These are phyloP conservation scores for Apamea monoglypha DNA, from an alignment of 2,888 invertebrate genomes.

Conservation along the genomic window DNA sequence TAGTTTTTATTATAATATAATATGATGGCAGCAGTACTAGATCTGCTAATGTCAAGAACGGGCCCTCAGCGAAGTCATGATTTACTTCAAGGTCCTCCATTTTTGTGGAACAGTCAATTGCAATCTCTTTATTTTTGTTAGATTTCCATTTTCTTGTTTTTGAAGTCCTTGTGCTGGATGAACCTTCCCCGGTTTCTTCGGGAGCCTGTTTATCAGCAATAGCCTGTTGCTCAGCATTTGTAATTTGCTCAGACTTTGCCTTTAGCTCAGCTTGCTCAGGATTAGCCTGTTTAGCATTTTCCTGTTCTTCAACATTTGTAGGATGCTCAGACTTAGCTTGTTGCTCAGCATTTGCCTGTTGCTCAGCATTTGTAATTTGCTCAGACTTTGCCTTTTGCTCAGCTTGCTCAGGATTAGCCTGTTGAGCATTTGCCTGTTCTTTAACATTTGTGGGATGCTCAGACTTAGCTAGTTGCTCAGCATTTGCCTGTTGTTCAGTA, in stretches of 20 bases:
- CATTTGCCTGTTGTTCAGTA: conserved; percentile 1
- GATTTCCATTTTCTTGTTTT: conserved; percentile 57
- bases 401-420: conserved; percentile 13
- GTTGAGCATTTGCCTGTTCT: conserved; percentile 12
- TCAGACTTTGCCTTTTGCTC: not conserved
- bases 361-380: not conserved
- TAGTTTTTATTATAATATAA: conserved; percentile 89
- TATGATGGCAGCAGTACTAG: conserved; percentile 94
- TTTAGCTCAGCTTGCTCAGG: conserved; percentile 14
- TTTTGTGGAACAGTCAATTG: conserved; percentile 41
- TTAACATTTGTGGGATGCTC: not conserved
- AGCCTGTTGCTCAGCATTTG: conserved; percentile 58
- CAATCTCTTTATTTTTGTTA: conserved; percentile 48
- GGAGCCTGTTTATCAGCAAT: conserved; percentile 3
- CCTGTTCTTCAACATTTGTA: not conserved
- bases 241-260: not conserved
- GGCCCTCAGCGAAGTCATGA: conserved; percentile 96
- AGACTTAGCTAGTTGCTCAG: not conserved
- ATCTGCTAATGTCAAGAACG: conserved; percentile 95
- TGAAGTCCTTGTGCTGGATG: conserved; percentile 29
- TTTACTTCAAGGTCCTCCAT: conserved; percentile 83
- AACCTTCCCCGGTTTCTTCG: conserved; percentile 7
- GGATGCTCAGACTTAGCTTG: not conserved
- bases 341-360: not conserved
- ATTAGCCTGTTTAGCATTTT: conserved; percentile 28